Base-by-base conservation (phyloP, 2,888 invertebrate genomes). In the Biston betularia region DNA sequence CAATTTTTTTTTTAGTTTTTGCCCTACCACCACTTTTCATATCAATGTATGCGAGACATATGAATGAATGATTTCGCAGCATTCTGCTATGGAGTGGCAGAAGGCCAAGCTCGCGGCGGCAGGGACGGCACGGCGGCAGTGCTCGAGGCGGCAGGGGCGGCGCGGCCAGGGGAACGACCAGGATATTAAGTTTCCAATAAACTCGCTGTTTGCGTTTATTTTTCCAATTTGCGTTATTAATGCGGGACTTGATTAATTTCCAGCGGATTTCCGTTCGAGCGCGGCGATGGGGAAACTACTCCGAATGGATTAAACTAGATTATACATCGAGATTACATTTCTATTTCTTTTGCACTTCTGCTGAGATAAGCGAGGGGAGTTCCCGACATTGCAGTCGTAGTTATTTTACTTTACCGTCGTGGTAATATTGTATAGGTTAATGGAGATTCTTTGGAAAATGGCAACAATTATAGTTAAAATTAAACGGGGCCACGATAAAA, bases 181-280 rank as follows among this genome's bases (percentile, higher is more conserved):
- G 81, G 81, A 83, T 82, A 83, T 82, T 82, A 80, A 79, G 70
- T 80, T 81, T 81, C 77, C 77, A 82, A 83, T 83, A 82, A 78
- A 69, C 65, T 71, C 57, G 45, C 64, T 59, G 68, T 69, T 66
- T 66, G 65, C 63, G 66, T 54, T 71, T 70, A 70, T 70, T 71
- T 71, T 71, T 74, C 68, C 70, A 70, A 74, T 71, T 69, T 63
- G 58, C 59, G 71, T 68, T 71, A 71, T 66, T 69, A 68, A 68
- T 68, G 45, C 67, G 50, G 63, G 35, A 61, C 64, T 69, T 66
- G 64, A 69, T 66, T 68, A 64, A 69, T 70, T 69, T 68, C 52
- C 46, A 68, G 48, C 63, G 59, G 63, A 40, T 61, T 53, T 63
- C 69, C 59, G 56, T 33, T n/a, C 14, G 57, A 34, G n/a, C 52